Evolutionary conservation across 2,888 invertebrate species (phyloP), one percentile per base, ranked within the genome.

Genomic region (Erebia ligea): DNA sequence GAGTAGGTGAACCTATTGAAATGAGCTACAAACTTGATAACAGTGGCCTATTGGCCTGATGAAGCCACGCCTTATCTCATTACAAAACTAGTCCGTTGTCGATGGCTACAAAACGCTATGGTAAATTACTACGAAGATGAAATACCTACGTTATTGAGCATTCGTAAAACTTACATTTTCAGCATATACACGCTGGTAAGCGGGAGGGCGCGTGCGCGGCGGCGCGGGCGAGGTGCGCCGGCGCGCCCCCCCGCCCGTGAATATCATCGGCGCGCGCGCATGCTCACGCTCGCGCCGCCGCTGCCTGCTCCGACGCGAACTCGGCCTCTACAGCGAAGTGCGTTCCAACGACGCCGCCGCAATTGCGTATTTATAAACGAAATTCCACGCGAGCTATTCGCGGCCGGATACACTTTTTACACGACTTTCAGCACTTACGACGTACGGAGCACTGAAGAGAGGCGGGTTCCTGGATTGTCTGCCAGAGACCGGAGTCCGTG

Each of bases 351-450:
- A 4, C 77, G 76, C 76, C 76, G 71, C 79, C 80, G 69, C 79
- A 70, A 75, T 82, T 82, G 86, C 85, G 85, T 92, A 92, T 92
- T 92, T 90, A 92, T 92, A 92, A 92, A 90, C 89, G 87, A 82
- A 91, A 92, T 92, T 89, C 92, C 91, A 85, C 86, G 82, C 86
- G 84, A 85, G 86, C 86, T 88, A 87, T 89, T 86, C 88, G 82
- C 82, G 82, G 90, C 89, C 91, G 92, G 92, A 91, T 92, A 91
- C 90, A 89, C 92, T 92, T 92, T 91, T 91, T 91, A 91, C 92
- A 92, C 92, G 92, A 92, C 92, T 91, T 88, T 90, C 92, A 79
- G 90, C 92, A 92, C 92, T 93, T 92, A 91, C 91, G 90, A 84
- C 91, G 89, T 86, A 83, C 90, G 86, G 86, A 90, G 87, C 87